Evolutionary conservation across 2,797 vertebrate genomes (phyloP).

Genomic region (Darevskia mixta): DNA sequence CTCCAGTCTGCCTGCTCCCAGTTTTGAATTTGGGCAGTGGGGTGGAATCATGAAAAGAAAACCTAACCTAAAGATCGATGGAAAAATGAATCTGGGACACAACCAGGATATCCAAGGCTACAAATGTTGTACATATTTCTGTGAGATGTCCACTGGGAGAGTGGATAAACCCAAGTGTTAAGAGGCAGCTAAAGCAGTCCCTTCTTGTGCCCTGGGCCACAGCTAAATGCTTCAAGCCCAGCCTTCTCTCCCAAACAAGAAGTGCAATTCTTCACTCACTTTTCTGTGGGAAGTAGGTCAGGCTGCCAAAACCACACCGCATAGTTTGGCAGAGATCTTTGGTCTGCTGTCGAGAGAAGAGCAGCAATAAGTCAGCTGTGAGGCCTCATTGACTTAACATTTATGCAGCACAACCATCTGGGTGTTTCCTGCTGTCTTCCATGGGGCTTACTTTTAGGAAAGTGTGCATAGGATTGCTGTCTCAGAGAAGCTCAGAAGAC

Average conservation of each 20-base stretch:
- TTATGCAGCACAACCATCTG: neutral
- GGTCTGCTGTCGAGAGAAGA: constrained; percentile 42
- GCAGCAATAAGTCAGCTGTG: constrained; percentile 5
- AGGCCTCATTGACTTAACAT: constrained; percentile 34
- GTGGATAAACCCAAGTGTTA: constrained; percentile 41
- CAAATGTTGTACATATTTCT: constrained; percentile 8
- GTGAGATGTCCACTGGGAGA: constrained; percentile 17
- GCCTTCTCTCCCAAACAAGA: constrained; percentile 49
- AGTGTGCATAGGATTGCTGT: neutral
- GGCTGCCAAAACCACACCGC: constrained; percentile 59
- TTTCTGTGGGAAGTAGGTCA: constrained; percentile 52
- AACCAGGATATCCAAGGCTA: no score
- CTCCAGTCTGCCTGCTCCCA: no score
- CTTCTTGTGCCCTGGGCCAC: constrained; percentile 41
- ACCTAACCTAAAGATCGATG: no score
- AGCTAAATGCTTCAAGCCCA: constrained; percentile 32
- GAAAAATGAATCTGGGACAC: no score
- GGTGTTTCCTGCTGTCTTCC: neutral
- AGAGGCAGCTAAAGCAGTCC: constrained; percentile 36
- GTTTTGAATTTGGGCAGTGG: no score
- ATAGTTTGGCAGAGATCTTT: constrained; percentile 47
- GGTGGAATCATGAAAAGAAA: no score
- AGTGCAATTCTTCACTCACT: constrained; percentile 39
- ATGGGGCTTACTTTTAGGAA: neutral
- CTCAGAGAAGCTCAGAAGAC: constrained; percentile 41